Percentiles rank a stretch among this genome's conserved stretches.
Conservation (phyloP, 2,113 vertebrate genomes). For the Corynorhinus townsendii region DNA sequence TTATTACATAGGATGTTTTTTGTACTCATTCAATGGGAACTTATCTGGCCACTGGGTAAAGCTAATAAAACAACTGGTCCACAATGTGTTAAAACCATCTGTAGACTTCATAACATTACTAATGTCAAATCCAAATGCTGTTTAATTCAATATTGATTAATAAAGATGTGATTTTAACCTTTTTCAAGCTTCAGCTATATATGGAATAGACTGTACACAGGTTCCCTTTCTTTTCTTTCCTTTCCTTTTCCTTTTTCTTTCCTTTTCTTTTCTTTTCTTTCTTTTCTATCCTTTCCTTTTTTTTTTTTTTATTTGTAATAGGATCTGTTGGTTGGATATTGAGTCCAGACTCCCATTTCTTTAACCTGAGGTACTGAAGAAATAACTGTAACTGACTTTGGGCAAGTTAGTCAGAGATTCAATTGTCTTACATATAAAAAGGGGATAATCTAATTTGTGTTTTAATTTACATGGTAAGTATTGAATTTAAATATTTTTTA, state of each 20-base stretch:
- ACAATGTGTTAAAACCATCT: background rate
- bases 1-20: no score
- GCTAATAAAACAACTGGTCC: no score
- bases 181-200: background rate
- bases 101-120: background rate
- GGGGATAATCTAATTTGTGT: background rate
- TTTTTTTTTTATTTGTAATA: background rate
- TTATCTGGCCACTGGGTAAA: no score
- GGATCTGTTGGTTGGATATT: background rate
- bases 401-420: background rate
- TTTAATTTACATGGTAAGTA: background rate
- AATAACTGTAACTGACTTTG: background rate
- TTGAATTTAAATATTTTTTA: background rate
- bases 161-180: background rate
- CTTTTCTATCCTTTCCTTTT: background rate
- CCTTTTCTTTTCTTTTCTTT: background rate
- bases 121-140: background rate
- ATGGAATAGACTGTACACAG: fast-evolving
- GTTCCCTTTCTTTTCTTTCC: background rate
- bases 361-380: background rate
- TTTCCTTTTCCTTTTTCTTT: background rate
- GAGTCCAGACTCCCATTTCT: background rate
- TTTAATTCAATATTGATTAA: conserved; percentile 16
- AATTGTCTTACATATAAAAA: background rate
- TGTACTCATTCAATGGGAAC: no score